phyloP scores from a whole-genome alignment of 2,113 vertebrate genomes.

The Myodes glareolus region DNA sequence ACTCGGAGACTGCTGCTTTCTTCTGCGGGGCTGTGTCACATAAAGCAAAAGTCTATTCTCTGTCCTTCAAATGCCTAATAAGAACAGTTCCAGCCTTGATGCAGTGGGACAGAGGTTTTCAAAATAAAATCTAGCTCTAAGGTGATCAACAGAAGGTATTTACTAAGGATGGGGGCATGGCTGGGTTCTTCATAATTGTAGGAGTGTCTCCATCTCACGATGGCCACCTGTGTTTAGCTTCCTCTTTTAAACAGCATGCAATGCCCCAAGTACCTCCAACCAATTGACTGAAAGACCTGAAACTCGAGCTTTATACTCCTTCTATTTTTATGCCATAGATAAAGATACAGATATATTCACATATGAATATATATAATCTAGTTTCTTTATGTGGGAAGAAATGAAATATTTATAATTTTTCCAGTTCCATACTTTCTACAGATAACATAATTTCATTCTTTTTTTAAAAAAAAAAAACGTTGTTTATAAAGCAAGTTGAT shows the following conservation, averaged over 20 bases:
- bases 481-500: conserved; percentile 79
- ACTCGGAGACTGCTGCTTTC: neutral
- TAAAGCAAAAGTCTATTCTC: neutral
- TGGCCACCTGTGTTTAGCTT: neutral
- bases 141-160: neutral
- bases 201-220: neutral
- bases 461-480: neutral
- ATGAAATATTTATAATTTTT: neutral
- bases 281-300: neutral
- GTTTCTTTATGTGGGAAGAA: neutral
- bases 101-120: neutral
- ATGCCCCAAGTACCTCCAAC: neutral
- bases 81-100: neutral
- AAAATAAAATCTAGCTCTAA: neutral
- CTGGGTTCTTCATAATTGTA: no score
- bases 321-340: neutral
- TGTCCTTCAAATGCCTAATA: neutral
- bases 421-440: neutral
- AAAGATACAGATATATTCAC: neutral
- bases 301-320: neutral
- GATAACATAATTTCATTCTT: neutral
- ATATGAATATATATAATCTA: neutral
- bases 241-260: neutral
- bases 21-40: neutral
- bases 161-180: fast-evolving